phyloP scores from a whole-genome alignment of 2,797 vertebrate species.

The Ara ararauna region DNA sequence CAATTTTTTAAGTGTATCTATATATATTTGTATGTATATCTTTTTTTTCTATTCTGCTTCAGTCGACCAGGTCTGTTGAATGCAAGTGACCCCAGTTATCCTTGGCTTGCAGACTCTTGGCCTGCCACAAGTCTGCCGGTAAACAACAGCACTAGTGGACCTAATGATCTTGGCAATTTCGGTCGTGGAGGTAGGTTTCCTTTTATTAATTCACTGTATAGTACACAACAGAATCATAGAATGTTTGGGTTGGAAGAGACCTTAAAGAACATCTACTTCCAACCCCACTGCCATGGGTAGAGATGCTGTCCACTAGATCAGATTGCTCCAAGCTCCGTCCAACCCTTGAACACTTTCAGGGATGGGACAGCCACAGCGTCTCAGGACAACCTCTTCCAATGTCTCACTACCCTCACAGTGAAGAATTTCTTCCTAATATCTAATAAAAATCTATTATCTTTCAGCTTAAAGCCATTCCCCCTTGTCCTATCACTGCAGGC shows the following conservation, averaged over 20 bases:
- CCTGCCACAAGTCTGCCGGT: slow-evolving; percentile 95
- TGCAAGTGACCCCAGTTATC: slow-evolving; percentile 92
- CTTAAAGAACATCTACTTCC: neutral
- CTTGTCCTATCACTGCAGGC: neutral
- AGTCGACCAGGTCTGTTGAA: slow-evolving; percentile 96
- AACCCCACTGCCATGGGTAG: neutral
- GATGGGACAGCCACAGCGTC: neutral
- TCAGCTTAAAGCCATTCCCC: neutral
- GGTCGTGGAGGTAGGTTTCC: slow-evolving; percentile 89
- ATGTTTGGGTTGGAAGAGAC: neutral
- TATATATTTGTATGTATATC: neutral
- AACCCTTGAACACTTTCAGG: neutral
- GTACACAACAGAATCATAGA: neutral
- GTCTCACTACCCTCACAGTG: neutral
- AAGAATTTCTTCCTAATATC: neutral
- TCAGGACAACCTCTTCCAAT: neutral
- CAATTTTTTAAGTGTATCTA: neutral
- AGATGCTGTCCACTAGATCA: neutral
- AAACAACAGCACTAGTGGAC: slow-evolving; percentile 91
- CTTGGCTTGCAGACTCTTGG: slow-evolving; percentile 99
- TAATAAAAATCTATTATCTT: neutral
- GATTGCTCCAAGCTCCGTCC: neutral
- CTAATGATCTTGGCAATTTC: slow-evolving; percentile 94
- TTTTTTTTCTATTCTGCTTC: slow-evolving; percentile 41
- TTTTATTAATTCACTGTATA: neutral